A percentile compares a stretch with the other conserved stretches of the same genome.
Conservation (phyloP, 2,888 invertebrate species). For the Volucella zonaria region DNA sequence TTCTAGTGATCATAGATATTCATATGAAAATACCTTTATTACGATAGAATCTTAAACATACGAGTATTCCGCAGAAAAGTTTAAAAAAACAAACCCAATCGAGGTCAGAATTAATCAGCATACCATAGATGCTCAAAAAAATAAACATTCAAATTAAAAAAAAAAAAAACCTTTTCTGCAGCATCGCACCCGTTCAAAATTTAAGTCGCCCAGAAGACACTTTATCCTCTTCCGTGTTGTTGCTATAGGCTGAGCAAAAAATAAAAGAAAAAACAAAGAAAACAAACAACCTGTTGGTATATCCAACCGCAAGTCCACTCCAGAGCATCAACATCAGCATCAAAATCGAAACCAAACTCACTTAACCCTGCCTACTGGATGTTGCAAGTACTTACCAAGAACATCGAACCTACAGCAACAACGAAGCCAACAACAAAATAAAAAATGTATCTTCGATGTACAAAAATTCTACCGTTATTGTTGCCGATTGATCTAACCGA, state of each 20-base stretch:
- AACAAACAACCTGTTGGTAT: not conserved
- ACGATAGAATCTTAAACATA: constrained; percentile 1
- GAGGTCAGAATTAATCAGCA: constrained; percentile 32
- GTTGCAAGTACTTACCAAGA: not conserved
- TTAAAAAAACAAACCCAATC: constrained; percentile 30
- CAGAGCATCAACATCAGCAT: constrained; percentile 9
- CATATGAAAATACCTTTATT: not conserved
- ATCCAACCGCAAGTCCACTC: constrained; percentile 3
- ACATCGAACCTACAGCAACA: not conserved
- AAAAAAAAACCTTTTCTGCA: constrained; percentile 6
- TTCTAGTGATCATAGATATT: constrained; percentile 8
- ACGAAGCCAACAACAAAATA: constrained; percentile 12
- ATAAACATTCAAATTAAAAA: not conserved
- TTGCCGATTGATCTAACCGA: constrained; percentile 66
- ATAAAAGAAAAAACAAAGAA: not conserved
- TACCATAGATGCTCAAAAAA: constrained; percentile 33
- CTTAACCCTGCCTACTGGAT: constrained; percentile 7
- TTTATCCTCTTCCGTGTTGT: constrained; percentile 11
- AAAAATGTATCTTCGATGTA: constrained; percentile 47
- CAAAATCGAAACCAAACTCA: constrained; percentile 68
- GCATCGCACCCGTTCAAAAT: constrained; percentile 6
- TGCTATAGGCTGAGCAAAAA: constrained; percentile 6
- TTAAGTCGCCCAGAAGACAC: constrained; percentile 42
- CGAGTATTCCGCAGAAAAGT: not conserved
- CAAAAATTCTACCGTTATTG: constrained; percentile 69